Base-by-base conservation (phyloP, 2,797 vertebrate genomes). In the Botia kubotai region DNA sequence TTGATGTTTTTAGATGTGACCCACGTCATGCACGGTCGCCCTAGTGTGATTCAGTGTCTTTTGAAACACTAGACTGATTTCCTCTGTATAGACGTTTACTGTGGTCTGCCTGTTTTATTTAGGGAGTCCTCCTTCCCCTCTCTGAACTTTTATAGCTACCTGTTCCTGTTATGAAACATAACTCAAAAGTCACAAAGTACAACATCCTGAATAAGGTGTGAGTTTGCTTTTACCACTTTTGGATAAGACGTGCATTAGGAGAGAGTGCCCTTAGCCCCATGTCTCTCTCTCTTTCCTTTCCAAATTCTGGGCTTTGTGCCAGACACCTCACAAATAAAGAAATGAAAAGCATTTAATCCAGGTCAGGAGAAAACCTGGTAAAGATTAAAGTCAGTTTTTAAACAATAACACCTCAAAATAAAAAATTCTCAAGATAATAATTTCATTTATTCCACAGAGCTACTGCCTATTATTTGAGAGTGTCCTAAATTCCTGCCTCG, bases 291-390 rank as follows among this genome's bases (percentile, higher is more conserved):
- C 55, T 67, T 36, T 48, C 3, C 3, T 53, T 36, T 58, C 21
- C 53, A 63, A 68, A 80, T 73, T 85, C 85, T 88, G 87, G 90
- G 91, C 90, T 75, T 68, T 26, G 52, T 85, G 88, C 91, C 92
- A 93, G 83, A 87, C 86, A 65, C 89, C 84, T 86, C 90, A 88
- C 89, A 90, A 89, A 87, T 87, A 90, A 89, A 90, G 86, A 90
- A 91, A 91, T 79, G 60, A 86, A 60, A 91, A 90, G 53, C 89
- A 90, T 92, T 89, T 60, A 90, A 90, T 90, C 87, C 89, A 85
- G 75, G 85, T 88, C 77, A 60, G 87, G 13, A 90, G 90, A 72
- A 86, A 89, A 80, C 84, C 79, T 82, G 79, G 50, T 79, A 88
- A 76, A 87, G 86, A 91, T 91, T 91, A 91, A 89, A 90, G 76